Evolutionary conservation across 2,113 vertebrate species (phyloP), one percentile per base, ranked within the genome.

Genomic region (Urocynchramus pylzowi): DNA sequence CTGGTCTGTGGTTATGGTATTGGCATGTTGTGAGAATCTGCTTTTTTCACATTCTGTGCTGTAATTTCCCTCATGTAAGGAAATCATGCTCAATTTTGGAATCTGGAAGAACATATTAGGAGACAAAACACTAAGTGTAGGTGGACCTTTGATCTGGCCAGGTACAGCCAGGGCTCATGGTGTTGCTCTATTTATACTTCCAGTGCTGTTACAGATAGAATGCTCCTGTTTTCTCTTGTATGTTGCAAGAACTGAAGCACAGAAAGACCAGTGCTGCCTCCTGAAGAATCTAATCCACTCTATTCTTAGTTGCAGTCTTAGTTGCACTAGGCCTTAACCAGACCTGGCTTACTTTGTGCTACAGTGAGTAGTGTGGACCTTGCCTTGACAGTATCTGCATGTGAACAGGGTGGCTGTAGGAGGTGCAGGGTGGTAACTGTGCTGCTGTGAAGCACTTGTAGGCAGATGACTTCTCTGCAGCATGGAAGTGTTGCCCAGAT

Each of bases 111-210:
- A 18, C 0, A 0, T 70, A 5, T 1, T 14, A 81, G 56, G 39
- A 59, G 54, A 13, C 28, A 27, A 22, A 78, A 13, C 31, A 19
- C 27, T 57, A 18, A 39, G 30, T 0, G 0, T 33, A 30, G 69
- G 22, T 69, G 24, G 27, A 44, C 19, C 16, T 59, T 78, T 71
- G 56, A 15, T 75, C 49, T 85, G 79, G 13, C 35, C 3, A 4
- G 31, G 33, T 78, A 45, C 6, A 92, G 26, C 44, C n/a, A 13
- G 50, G 33, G n/a, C 6, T 83, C 3, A 1, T 74, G 1, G 3
- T 9, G 1, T 52, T 71, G 35, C 35, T 79, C 9, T 86, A 0
- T 54, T 76, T 71, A 19, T 24, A 23, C 27, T 83, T 69, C 39
- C 22, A 60, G 37, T 35, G 54, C 49, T 86, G 50, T 42, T 84